Conservation (phyloP, 2,113 vertebrate genomes). For the Cyanistes caeruleus region DNA sequence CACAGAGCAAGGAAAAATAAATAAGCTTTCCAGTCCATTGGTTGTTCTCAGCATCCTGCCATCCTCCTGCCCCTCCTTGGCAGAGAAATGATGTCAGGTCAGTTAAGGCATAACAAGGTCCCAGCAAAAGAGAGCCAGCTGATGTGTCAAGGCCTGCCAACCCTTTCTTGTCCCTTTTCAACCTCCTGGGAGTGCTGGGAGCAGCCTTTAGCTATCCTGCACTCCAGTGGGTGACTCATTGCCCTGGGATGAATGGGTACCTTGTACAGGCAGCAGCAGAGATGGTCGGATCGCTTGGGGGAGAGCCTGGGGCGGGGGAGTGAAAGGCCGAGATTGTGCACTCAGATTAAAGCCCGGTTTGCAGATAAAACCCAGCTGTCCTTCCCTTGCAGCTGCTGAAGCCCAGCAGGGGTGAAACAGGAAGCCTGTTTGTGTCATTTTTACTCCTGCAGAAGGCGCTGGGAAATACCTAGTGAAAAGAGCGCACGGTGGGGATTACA, state of each 20-base stretch:
- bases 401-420: not conserved
- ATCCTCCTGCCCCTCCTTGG: not conserved
- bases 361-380: conserved; percentile 42
- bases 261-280: conserved; percentile 32
- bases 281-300: not conserved
- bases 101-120: not conserved
- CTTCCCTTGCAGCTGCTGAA: not conserved
- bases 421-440: not conserved
- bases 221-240: conserved; percentile 28
- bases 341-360: not conserved
- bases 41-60: not conserved
- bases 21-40: not conserved
- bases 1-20: not conserved
- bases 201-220: not conserved
- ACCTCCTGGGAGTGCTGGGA: not conserved
- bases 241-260: conserved; percentile 36
- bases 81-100: conserved; percentile 16
- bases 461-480: not conserved
- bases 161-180: not conserved
- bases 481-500: not conserved
- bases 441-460: not conserved
- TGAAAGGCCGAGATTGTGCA: conserved; percentile 48
- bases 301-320: not conserved
- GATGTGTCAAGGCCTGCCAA: not conserved
- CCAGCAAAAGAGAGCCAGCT: not conserved